Evolutionary conservation across 2,113 vertebrate species (phyloP), one percentile per base, ranked within the genome.

Genomic region (Alouatta palliata): DNA sequence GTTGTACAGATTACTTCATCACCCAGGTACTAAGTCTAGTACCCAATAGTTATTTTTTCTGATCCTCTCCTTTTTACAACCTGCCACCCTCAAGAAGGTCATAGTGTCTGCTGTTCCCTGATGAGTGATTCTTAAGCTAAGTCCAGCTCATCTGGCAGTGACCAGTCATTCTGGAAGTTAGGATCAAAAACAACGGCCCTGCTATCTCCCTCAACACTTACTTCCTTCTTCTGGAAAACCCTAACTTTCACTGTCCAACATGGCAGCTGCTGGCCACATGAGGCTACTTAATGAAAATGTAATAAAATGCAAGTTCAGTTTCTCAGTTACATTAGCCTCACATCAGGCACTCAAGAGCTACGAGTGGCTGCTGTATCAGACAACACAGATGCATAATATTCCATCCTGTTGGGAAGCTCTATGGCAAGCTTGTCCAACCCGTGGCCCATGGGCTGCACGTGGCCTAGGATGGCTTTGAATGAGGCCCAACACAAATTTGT

Each of bases 331-430:
- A 43, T 10, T 2, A 70, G 77, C 13, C 37, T 27, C 23, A 21
- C 1, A 23, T 37, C 58, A 49, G 37, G 25, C 9, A 66, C 54
- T 25, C 32, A 70, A 66, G 81, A 35, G 10, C 45, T 49, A 30
- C 0, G 0, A 45, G 21, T 17, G 23, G 27, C 30, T 45, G 30
- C 77, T 1, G 0, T 9, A 75, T 32, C 79, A 6, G 35, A 45
- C 9, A 35, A 45, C 32, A 54, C n/a, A 4, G 27, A 21, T 23
- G 40, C 0, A 8, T 5, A 54, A 35, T 2, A 0, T 56, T 66
- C 17, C 35, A 20, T 6, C 47, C 21, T 25, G 76, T 32, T 3
- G 27, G 32, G 19, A 79, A 52, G n/a, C 49, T 68, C 45, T 64
- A 30, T 2, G 27, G 61, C 61, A 64, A 64, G 27, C 12, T 64